Percentiles rank a stretch among this genome's conserved stretches.
These are phyloP conservation scores for Drosophila anceps DNA, from an alignment of 2,888 invertebrate species.

Conservation along the genomic window DNA sequence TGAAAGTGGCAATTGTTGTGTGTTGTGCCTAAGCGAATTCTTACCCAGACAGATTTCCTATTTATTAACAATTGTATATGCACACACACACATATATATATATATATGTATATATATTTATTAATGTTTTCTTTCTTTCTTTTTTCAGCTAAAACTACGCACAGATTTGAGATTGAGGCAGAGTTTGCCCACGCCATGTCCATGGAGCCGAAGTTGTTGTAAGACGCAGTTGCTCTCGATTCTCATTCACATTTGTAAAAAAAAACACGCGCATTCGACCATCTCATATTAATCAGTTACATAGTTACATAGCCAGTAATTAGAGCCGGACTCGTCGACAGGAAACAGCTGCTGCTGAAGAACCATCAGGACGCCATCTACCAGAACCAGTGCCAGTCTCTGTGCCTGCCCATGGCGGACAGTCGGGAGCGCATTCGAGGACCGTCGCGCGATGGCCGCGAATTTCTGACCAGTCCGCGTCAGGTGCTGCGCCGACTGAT, in stretches of 20 bases:
- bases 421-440: constrained; percentile 90
- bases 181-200: constrained; percentile 25
- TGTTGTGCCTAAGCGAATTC: constrained; percentile 69
- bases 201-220: constrained; percentile 72
- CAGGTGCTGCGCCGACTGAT: constrained; percentile 90
- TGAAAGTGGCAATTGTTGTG: constrained; percentile 77
- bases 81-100: not conserved
- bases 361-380: constrained; percentile 78
- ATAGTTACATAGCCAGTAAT: constrained; percentile 41
- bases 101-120: constrained; percentile 11
- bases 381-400: constrained; percentile 48
- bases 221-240: constrained; percentile 56
- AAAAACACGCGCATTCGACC: constrained; percentile 31
- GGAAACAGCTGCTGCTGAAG: constrained; percentile 80
- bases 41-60: constrained; percentile 63
- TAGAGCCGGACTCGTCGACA: constrained; percentile 53
- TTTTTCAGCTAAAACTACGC: constrained; percentile 50
- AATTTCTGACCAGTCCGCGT: constrained; percentile 88
- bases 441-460: constrained; percentile 87
- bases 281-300: constrained; percentile 29
- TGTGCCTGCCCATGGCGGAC: constrained; percentile 87
- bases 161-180: constrained; percentile 1
- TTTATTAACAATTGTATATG: constrained; percentile 56
- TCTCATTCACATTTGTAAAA: constrained; percentile 57
- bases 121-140: constrained; percentile 19